phyloP scores from a whole-genome alignment of 2,113 vertebrate genomes.

The Naja naja region DNA sequence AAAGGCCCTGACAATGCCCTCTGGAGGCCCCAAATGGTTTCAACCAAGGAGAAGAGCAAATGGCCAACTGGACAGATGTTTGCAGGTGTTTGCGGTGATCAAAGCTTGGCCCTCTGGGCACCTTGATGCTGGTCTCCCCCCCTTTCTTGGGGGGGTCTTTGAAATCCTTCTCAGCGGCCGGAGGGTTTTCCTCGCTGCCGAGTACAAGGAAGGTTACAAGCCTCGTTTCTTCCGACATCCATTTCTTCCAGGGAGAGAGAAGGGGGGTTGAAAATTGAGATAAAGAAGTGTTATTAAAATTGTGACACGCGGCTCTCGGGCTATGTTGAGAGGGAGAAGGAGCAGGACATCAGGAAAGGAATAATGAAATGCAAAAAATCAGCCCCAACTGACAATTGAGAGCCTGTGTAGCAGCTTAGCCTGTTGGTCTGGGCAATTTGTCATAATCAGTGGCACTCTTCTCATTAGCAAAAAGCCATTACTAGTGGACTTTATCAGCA shows the following conservation, averaged over 20 bases:
- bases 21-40: neutral
- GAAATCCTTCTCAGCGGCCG: constrained; percentile 64
- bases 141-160: constrained; percentile 56
- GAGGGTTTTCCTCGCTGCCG: constrained; percentile 44
- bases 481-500: constrained; percentile 88
- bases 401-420: constrained; percentile 94
- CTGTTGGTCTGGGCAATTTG: constrained; percentile 91
- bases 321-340: constrained; percentile 70
- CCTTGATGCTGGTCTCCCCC: constrained; percentile 18
- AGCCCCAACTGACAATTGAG: constrained; percentile 82
- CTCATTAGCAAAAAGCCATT: constrained; percentile 98
- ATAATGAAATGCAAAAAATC: constrained; percentile 91
- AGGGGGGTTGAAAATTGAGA: constrained; percentile 73
- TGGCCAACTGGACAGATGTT: neutral
- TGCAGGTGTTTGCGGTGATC: constrained; percentile 30
- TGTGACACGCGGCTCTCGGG: constrained; percentile 70
- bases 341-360: constrained; percentile 78
- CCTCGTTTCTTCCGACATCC: constrained; percentile 64
- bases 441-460: constrained; percentile 95
- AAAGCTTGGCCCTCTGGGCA: neutral
- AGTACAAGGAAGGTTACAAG: constrained; percentile 58
- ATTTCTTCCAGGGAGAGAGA: constrained; percentile 68
- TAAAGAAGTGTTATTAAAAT: constrained; percentile 82
- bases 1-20: neutral
- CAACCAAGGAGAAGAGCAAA: neutral